Base-by-base conservation (phyloP, 2,888 invertebrate species). In the Apamea epomidion region DNA sequence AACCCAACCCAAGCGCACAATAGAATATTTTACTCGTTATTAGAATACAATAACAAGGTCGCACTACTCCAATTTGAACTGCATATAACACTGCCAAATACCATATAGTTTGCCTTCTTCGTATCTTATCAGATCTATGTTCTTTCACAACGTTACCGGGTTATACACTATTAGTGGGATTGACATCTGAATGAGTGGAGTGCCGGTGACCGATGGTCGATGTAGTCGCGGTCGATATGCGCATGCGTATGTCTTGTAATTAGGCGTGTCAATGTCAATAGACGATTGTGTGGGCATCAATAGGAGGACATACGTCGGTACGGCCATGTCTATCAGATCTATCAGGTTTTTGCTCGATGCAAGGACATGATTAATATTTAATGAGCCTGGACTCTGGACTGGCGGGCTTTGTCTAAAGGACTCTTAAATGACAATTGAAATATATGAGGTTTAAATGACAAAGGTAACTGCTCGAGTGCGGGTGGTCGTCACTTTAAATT, bases 21-120 rank as follows among this genome's bases (percentile, higher is more conserved):
- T 94, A 91, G 94, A 94, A 94, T 94, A 94, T 94, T 95, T 94
- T 91, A 92, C 92, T 88, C 86, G 90, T 90, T 82, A 95, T 95
- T 95, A 94, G 92, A 95, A 95, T 95, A 95, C 95, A 95, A 95
- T 95, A 91, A 94, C 94, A 95, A 95, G 95, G 94, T 92, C 93
- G 92, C 82, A 87, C 77, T 90, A 90, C 85, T 90, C 92, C 89
- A 92, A 93, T 94, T 93, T 90, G 91, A 90, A 88, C 90, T 89
- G 87, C 85, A 89, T 90, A 84, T 90, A 81, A 89, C 80, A 76
- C 84, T 80, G 74, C 87, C 82, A 84, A 90, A 89, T 85, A 62
- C 54, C 51, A 70, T 79, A 65, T 54, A 74, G 60, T 62, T 76
- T 64, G 18, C 14, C 64, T 48, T 64, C 67, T 37, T 68, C 51